phyloP scores from a whole-genome alignment of 2,113 vertebrate genomes.

The Coturnix japonica region DNA sequence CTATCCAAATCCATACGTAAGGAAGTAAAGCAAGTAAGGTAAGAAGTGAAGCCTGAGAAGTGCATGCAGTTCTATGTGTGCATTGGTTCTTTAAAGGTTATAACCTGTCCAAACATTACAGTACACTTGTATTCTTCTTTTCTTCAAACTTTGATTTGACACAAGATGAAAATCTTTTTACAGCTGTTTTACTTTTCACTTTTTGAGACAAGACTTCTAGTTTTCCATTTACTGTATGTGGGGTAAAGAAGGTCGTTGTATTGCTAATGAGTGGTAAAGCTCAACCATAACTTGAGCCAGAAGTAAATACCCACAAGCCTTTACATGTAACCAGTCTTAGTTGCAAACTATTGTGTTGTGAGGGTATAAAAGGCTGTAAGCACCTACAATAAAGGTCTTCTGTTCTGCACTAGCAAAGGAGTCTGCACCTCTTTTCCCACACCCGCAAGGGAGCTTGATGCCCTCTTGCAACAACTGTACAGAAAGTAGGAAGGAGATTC shows the following conservation, averaged over 20 bases:
- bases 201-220: not conserved
- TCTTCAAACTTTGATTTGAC: not conserved
- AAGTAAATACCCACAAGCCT: no score
- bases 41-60: not conserved
- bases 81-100: not conserved
- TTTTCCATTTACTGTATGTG: not conserved
- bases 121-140: not conserved
- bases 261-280: no score
- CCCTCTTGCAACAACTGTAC: not conserved
- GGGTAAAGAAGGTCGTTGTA: no score
- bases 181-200: not conserved
- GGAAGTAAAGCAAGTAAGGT: slow-evolving; percentile 90
- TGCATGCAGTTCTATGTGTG: not conserved
- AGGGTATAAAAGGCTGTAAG: no score
- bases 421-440: no score
- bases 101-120: not conserved
- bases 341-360: no score
- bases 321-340: no score
- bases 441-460: no score
- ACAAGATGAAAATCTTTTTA: not conserved
- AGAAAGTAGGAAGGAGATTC: not conserved
- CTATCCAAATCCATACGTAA: slow-evolving; percentile 84
- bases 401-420: no score
- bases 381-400: no score
- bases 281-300: no score